Evolutionary conservation across 2,888 invertebrate genomes (phyloP).

Genomic region (Omphaloscelis lunosa): DNA sequence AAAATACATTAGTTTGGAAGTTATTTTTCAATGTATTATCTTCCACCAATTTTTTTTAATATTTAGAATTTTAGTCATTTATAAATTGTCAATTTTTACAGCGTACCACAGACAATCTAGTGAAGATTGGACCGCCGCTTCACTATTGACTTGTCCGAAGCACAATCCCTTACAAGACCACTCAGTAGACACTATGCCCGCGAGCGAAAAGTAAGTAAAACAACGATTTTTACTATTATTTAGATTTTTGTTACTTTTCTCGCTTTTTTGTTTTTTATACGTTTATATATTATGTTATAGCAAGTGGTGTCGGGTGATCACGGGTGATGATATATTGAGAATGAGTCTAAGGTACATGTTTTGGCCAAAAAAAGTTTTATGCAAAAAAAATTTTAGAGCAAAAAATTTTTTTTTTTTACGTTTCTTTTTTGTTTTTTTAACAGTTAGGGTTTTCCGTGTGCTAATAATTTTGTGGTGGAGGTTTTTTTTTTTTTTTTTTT

Average conservation of each 20-base stretch:
- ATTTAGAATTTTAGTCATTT: not conserved
- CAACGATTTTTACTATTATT: constrained; percentile 30
- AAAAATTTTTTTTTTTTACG: constrained; percentile 38
- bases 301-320: constrained; percentile 91
- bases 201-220: constrained; percentile 87
- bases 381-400: constrained; percentile 53
- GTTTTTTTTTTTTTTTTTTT: constrained; percentile 33
- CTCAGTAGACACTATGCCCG: constrained; percentile 83
- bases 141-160: constrained; percentile 94
- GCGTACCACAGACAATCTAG: constrained; percentile 84
- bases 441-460: constrained; percentile 63
- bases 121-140: constrained; percentile 93
- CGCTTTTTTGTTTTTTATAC: constrained; percentile 56
- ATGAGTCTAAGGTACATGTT: constrained; percentile 93
- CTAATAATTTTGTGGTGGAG: constrained; percentile 66
- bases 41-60: too few relatives aligned
- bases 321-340: constrained; percentile 94
- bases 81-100: constrained; percentile 54
- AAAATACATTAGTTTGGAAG: too few relatives aligned
- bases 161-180: constrained; percentile 85
- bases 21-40: too few relatives aligned
- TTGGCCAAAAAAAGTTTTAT: constrained; percentile 52
- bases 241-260: constrained; percentile 52
- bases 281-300: constrained; percentile 80
- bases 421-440: constrained; percentile 56